Percentiles rank a stretch among this genome's conserved stretches.
Conservation (phyloP, 1,140 invertebrate genomes). For the Orussus abietinus region DNA sequence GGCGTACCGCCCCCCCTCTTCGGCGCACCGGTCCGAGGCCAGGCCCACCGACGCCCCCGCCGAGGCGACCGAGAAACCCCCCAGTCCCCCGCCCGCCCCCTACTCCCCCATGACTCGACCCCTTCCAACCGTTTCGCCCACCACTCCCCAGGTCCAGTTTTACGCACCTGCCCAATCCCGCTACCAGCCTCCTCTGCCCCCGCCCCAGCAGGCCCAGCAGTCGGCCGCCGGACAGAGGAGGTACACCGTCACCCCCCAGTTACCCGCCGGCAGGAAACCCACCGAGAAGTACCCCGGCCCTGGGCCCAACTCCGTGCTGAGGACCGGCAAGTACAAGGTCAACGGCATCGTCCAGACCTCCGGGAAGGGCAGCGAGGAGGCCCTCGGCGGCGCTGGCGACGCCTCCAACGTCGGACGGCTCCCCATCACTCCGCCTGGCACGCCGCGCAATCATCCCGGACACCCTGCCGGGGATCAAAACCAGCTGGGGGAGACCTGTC, state of each 20-base stretch:
- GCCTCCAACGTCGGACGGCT: conserved; percentile 24
- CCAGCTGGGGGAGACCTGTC: conserved; percentile 44
- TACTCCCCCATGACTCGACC: conserved; percentile 40
- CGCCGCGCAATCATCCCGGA: conserved; percentile 26
- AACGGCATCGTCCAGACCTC: conserved; percentile 35
- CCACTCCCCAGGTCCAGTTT: conserved; percentile 47
- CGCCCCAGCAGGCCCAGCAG: conserved; percentile 17
- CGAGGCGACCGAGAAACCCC: conserved; percentile 16
- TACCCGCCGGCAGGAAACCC: conserved; percentile 20
- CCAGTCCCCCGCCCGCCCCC: conserved; percentile 39
- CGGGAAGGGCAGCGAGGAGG: conserved; percentile 26
- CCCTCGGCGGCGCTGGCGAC: conserved; percentile 40
- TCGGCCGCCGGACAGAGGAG: conserved; percentile 14
- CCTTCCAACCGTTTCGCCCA: conserved; percentile 41
- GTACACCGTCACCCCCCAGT: conserved; percentile 11
- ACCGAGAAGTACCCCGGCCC: conserved; percentile 25
- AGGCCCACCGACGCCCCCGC: conserved; percentile 5
- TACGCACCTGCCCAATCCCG: conserved; percentile 34
- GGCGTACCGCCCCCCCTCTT: no score
- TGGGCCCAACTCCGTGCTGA: conserved; percentile 15
- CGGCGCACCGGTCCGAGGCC: conserved; percentile 6
- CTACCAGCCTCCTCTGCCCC: conserved; percentile 27
- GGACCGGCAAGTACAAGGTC: conserved; percentile 38
- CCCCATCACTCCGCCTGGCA: conserved; percentile 42
- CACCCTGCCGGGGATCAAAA: conserved; percentile 30